Percentiles rank a stretch among this genome's conserved stretches.
Conservation (phyloP, 2,888 invertebrate species). For the Leptinotarsa tumamoca region DNA sequence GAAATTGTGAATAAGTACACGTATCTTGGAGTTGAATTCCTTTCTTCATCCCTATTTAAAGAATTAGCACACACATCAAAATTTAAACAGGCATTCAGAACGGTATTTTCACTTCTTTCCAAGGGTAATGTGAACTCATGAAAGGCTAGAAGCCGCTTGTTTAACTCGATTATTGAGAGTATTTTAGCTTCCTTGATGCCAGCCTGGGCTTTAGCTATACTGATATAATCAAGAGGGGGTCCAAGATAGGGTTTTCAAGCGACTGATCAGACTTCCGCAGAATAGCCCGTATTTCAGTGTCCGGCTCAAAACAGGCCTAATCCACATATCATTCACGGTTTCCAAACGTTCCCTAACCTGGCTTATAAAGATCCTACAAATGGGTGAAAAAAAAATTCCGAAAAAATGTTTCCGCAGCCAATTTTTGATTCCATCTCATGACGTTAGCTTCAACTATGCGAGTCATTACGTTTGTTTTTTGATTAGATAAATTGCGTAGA, state of each 20-base stretch:
- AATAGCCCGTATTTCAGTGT: constrained; percentile 2
- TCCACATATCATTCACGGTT: neutral
- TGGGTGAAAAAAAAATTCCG: neutral
- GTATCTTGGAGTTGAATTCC: neutral
- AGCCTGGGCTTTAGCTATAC: neutral
- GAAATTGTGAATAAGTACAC: neutral
- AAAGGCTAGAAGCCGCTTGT: neutral
- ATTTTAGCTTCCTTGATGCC: neutral
- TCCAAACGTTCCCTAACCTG: neutral
- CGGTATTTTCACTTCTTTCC: neutral
- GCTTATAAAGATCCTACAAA: neutral
- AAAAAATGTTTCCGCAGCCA: neutral
- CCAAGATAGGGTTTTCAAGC: neutral
- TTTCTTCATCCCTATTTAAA: neutral
- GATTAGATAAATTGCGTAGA: neutral
- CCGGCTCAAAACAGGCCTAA: neutral
- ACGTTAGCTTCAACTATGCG: neutral
- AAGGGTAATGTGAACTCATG: neutral
- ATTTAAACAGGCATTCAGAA: neutral
- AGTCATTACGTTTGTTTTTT: neutral
- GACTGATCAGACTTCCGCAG: neutral
- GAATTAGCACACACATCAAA: neutral
- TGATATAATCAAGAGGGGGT: neutral
- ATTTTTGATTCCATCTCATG: neutral
- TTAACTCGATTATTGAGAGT: neutral